Evolutionary conservation across 2,113 vertebrate genomes (phyloP).

Genomic region (Azemiops feae): DNA sequence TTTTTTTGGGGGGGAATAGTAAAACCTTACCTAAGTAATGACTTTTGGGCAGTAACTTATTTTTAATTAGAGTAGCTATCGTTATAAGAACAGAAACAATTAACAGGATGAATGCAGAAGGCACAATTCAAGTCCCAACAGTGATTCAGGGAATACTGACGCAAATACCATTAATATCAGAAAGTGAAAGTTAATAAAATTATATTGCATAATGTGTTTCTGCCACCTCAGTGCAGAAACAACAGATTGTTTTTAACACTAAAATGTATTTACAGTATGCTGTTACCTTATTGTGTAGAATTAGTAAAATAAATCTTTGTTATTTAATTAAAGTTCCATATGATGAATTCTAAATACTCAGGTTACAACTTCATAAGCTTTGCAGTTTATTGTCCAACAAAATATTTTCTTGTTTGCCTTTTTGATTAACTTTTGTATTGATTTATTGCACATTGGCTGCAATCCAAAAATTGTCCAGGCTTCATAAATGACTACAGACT

Average conservation of each 20-base stretch:
- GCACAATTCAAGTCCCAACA: background rate
- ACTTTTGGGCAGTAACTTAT: conserved; percentile 21
- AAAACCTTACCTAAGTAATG: background rate
- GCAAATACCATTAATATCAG: background rate
- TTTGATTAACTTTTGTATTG: background rate
- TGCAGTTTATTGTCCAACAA: conserved; percentile 31
- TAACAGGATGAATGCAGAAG: background rate
- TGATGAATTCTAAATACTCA: conserved; percentile 37
- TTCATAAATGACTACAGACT: background rate
- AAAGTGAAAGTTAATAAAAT: conserved; percentile 37
- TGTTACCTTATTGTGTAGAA: conserved; percentile 31
- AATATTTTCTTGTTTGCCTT: conserved; percentile 21
- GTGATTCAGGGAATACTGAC: conserved; percentile 9
- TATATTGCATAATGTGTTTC: conserved; percentile 32
- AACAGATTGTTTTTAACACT: conserved; percentile 25
- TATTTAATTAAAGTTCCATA: conserved; percentile 59
- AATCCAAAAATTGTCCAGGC: background rate
- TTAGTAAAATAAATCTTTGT: conserved; percentile 51
- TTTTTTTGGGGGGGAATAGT: background rate
- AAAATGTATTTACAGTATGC: conserved; percentile 31
- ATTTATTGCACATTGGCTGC: background rate
- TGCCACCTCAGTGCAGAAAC: conserved; percentile 34
- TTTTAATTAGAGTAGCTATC: conserved; percentile 19
- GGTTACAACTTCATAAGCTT: conserved; percentile 41
- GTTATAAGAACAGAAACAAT: conserved; percentile 19